Conservation (phyloP, 2,797 vertebrate genomes). For the Cirrhinus molitorella region DNA sequence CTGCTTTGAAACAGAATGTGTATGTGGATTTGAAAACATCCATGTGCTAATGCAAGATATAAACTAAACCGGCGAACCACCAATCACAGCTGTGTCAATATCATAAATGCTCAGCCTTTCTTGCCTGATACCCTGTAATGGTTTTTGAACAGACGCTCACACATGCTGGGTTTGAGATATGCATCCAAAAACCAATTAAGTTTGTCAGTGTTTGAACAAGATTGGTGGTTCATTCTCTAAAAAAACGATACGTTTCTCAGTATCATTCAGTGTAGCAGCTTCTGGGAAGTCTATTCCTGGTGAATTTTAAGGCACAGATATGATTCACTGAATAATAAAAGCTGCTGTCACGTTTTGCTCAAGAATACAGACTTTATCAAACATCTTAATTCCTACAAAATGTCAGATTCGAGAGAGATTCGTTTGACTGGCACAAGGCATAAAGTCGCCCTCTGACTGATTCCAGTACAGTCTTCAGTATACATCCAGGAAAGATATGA, state of each 20-base stretch:
- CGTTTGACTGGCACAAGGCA: slow-evolving; percentile 33
- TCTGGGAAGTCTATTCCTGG: slow-evolving; percentile 13
- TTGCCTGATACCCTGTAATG: slow-evolving; percentile 14
- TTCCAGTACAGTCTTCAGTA: slow-evolving; percentile 31
- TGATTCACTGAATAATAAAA: slow-evolving; percentile 36
- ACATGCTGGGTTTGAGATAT: slow-evolving; percentile 4
- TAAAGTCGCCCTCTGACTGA: slow-evolving; percentile 35
- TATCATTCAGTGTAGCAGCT: slow-evolving; percentile 34
- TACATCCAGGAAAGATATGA: slow-evolving; percentile 20
- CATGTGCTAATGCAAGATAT: slow-evolving; percentile 26
- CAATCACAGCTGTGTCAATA: background rate
- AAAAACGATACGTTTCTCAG: slow-evolving; percentile 1
- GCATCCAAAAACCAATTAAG: background rate
- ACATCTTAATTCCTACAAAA: slow-evolving; percentile 7
- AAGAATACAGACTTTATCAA: slow-evolving; percentile 3
- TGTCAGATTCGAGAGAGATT: slow-evolving; percentile 22
- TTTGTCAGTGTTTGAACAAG: slow-evolving; percentile 19
- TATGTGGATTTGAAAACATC: background rate
- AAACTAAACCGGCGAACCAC: background rate
- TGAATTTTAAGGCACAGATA: slow-evolving; percentile 52
- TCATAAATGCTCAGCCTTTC: slow-evolving; percentile 5
- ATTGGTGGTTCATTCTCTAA: slow-evolving; percentile 10
- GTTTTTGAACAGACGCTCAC: background rate
- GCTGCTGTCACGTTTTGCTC: slow-evolving; percentile 6
- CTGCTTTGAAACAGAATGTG: background rate